A percentile compares a stretch with the other conserved stretches of the same genome.
These are phyloP conservation scores for Gallinago undulata DNA, from an alignment of 2,113 vertebrate genomes.

Conservation along the genomic window DNA sequence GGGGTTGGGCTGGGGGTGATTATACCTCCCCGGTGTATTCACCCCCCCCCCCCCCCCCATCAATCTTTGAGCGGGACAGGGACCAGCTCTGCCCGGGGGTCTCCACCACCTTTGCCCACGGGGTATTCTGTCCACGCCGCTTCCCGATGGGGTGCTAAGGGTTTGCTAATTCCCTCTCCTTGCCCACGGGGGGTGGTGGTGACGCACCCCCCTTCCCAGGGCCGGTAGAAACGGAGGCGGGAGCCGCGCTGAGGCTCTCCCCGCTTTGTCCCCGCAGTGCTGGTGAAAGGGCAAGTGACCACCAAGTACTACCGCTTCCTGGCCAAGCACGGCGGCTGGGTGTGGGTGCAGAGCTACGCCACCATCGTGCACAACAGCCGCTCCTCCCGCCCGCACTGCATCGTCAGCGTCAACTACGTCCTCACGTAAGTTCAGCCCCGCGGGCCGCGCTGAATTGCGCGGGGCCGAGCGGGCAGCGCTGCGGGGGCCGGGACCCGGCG, in stretches of 20 bases:
- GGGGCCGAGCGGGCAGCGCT: neutral
- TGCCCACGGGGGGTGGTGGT: neutral
- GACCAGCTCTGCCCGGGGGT: neutral
- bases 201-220: neutral
- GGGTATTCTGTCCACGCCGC: neutral
- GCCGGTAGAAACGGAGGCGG: neutral
- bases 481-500: neutral
- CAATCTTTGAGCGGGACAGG: neutral
- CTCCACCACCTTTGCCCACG: neutral
- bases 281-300: slow-evolving; percentile 97
- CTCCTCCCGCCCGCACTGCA: slow-evolving; percentile 95
- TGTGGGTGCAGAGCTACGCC: slow-evolving; percentile 98
- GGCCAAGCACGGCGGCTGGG: slow-evolving; percentile 96
- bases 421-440: slow-evolving; percentile 88
- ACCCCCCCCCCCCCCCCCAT: neutral
- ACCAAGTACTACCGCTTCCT: slow-evolving; percentile 97
- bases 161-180: neutral
- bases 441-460: neutral
- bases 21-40: neutral
- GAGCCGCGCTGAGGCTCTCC: neutral
- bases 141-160: neutral
- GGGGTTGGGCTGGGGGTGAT: neutral
- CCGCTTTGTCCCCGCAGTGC: slow-evolving; percentile 74
- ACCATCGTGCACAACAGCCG: slow-evolving; percentile 98
- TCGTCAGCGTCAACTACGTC: slow-evolving; percentile 98